A percentile compares a stretch with the other conserved stretches of the same genome.
phyloP scores from a whole-genome alignment of 2,797 vertebrate genomes.

The Acomys russatus region DNA sequence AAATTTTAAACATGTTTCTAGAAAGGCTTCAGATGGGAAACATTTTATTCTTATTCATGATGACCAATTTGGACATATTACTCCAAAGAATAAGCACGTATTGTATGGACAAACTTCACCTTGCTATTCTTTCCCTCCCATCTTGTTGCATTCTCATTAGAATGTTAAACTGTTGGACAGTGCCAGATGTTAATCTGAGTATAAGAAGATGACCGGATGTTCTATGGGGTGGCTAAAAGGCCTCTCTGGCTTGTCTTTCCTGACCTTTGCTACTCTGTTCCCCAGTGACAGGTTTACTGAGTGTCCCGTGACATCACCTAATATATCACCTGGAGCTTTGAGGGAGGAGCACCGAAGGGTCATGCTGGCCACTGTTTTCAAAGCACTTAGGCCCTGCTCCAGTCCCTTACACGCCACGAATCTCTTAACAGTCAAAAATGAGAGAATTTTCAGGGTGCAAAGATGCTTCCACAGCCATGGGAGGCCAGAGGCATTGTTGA shows the following conservation, averaged over 20 bases:
- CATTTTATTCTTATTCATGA: not conserved
- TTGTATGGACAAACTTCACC: not conserved
- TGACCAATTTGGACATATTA: not conserved
- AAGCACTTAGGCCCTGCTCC: not conserved
- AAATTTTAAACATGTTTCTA: constrained; percentile 68
- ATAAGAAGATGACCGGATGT: not conserved
- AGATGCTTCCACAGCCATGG: not conserved
- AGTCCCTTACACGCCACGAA: not conserved
- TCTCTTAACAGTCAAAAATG: not conserved
- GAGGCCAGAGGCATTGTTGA: not conserved
- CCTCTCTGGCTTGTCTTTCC: not conserved
- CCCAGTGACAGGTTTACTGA: not conserved
- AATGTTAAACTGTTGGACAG: constrained; percentile 37
- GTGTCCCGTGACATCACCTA: not conserved
- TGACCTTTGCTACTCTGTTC: not conserved
- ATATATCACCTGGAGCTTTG: not conserved
- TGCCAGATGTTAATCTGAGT: not conserved
- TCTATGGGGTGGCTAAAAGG: not conserved
- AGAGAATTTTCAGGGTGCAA: not conserved
- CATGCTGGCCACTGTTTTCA: not conserved
- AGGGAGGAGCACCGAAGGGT: no score
- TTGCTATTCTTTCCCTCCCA: not conserved
- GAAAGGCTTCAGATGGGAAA: not conserved
- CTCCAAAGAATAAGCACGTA: not conserved
- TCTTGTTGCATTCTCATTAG: not conserved